Evolutionary conservation across 2,797 vertebrate genomes (phyloP).

Genomic region (Petrocephalus schoutedeni): DNA sequence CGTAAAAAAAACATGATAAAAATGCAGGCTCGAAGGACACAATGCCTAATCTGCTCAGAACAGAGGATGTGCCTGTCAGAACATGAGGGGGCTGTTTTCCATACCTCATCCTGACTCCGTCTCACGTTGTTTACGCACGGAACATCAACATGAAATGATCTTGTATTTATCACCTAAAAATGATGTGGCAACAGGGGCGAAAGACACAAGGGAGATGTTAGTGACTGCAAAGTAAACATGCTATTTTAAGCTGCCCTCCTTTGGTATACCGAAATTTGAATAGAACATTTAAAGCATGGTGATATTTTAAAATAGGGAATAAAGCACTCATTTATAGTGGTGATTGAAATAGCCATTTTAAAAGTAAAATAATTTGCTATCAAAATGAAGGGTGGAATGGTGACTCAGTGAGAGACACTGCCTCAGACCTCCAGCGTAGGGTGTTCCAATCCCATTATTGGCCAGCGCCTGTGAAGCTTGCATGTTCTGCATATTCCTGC

Average conservation of each 20-base stretch:
- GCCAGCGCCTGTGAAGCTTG: neutral
- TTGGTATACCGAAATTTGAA: neutral
- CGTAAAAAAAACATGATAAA: neutral
- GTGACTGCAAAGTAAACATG: neutral
- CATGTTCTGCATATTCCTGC: neutral
- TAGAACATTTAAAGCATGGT: neutral
- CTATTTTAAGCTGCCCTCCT: neutral
- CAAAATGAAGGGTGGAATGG: neutral
- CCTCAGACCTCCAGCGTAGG: no score
- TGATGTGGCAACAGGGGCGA: neutral
- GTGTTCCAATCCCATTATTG: neutral
- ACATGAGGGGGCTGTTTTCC: conserved; percentile 18
- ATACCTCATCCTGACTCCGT: conserved; percentile 4
- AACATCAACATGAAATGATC: neutral
- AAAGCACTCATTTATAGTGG: neutral
- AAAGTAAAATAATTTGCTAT: neutral
- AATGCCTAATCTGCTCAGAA: neutral
- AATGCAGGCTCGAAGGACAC: neutral
- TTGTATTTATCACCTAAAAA: conserved; percentile 1
- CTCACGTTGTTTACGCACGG: conserved; percentile 1
- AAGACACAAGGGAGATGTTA: neutral
- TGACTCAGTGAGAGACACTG: neutral
- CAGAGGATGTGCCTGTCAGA: conserved; percentile 9
- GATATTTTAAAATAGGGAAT: neutral
- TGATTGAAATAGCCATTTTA: neutral